These are phyloP conservation scores for Coryphaenoides rupestris DNA, from an alignment of 2,113 vertebrate genomes.

Conservation along the genomic window DNA sequence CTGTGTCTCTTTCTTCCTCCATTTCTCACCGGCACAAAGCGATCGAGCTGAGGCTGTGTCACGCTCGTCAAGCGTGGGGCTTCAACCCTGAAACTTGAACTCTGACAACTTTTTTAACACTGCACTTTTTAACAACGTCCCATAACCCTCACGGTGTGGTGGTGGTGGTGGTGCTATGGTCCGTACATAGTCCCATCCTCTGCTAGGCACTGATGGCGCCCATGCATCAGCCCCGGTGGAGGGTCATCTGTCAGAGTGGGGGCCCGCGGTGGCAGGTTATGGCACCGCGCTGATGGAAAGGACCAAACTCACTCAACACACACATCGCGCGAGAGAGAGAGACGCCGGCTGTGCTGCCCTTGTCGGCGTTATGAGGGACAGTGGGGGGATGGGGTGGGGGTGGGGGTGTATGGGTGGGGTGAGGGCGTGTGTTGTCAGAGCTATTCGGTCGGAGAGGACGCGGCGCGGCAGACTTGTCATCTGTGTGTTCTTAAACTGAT, in stretches of 20 bases:
- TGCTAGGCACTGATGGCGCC: no score
- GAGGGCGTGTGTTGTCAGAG: background rate
- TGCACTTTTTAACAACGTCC: no score
- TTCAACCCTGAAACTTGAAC: no score
- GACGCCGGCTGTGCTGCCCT: slow-evolving; percentile 62
- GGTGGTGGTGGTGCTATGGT: no score
- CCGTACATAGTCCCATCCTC: no score
- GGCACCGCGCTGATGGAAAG: slow-evolving; percentile 60
- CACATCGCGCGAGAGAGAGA: no score
- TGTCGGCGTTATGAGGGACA: slow-evolving; percentile 54
- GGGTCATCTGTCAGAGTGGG: slow-evolving; percentile 56
- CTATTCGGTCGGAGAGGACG: background rate
- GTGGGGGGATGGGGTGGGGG: slow-evolving; percentile 2
- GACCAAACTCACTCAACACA: slow-evolving; percentile 34
- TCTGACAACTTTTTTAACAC: no score
- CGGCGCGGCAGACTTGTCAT: slow-evolving; percentile 34
- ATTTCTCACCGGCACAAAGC: no score
- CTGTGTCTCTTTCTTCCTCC: no score
- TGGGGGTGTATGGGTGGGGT: background rate
- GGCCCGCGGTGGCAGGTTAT: slow-evolving; percentile 53
- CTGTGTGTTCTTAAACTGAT: slow-evolving; percentile 54
- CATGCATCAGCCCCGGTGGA: slow-evolving; percentile 51
- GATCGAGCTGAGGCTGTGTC: no score
- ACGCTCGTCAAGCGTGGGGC: no score
- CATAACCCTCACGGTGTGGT: no score